Evolutionary conservation across 1,140 invertebrate genomes (phyloP).

Genomic region (Drosophila tsacasi): DNA sequence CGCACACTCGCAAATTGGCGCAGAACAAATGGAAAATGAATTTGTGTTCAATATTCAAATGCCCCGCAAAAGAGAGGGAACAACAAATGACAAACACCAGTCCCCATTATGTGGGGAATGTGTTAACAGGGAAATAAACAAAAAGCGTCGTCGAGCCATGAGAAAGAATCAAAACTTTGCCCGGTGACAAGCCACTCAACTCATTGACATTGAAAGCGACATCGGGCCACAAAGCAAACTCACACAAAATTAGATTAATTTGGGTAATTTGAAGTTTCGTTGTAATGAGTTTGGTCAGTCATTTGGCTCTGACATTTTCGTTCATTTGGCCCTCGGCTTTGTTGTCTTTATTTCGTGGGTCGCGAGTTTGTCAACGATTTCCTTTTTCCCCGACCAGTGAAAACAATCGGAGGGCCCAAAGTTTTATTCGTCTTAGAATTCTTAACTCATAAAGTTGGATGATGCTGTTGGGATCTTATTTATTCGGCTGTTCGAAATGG

Average conservation of each 20-base stretch:
- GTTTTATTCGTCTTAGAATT: constrained; percentile 57
- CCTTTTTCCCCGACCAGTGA: constrained; percentile 4
- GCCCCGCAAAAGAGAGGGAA: constrained; percentile 1
- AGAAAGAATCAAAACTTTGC: constrained; percentile 48
- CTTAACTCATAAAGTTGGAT: constrained; percentile 36
- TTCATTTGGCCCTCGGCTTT: constrained; percentile 47
- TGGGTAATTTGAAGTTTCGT: constrained; percentile 80
- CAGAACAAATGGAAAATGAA: constrained; percentile 19
- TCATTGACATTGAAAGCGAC: constrained; percentile 72
- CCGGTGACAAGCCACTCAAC: constrained; percentile 60
- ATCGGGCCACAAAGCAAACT: constrained; percentile 26
- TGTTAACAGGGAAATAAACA: constrained; percentile 55
- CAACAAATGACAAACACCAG: constrained; percentile 73
- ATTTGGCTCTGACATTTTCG: constrained; percentile 75
- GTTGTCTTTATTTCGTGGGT: constrained; percentile 71
- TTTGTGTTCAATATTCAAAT: constrained; percentile 33
- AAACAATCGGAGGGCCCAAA: constrained; percentile 13
- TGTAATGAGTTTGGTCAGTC: constrained; percentile 81
- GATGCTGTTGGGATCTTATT: constrained; percentile 66
- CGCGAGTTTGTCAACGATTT: constrained; percentile 42
- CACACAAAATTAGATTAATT: constrained; percentile 81
- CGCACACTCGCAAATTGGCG: constrained; percentile 15
- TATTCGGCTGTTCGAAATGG: constrained; percentile 66
- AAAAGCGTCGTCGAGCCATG: constrained; percentile 49
- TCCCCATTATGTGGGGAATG: constrained; percentile 74